Conservation (phyloP, 2,113 vertebrate genomes). For the Tricholaema leucomelas region DNA sequence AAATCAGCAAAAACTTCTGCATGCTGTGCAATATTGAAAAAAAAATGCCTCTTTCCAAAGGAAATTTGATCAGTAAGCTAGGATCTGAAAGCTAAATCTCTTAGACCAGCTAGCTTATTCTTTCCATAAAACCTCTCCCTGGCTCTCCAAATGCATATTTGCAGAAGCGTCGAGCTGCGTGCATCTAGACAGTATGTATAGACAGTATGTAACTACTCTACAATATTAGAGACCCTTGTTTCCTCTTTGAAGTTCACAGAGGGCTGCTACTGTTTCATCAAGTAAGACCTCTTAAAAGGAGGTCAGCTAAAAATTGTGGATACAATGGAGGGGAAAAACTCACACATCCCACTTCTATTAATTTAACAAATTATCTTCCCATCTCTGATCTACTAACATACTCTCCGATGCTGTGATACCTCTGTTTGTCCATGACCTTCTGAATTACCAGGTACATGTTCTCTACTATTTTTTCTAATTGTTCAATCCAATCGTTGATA, state of each 20-base stretch:
- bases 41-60: not conserved
- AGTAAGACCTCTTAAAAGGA: not conserved
- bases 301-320: not conserved
- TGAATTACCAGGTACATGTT: accelerated
- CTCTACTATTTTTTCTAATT: not conserved
- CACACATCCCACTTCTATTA: not conserved
- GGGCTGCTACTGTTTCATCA: not conserved
- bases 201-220: not conserved
- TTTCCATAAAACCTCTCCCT: not conserved
- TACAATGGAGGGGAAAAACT: not conserved
- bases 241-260: not conserved
- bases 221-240: not conserved
- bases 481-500: not conserved
- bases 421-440: not conserved
- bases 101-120: not conserved
- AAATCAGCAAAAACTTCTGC: not conserved
- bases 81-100: not conserved
- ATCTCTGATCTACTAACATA: not conserved
- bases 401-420: not conserved
- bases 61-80: not conserved
- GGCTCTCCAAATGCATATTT: not conserved
- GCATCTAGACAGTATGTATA: not conserved
- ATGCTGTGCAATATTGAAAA: not conserved
- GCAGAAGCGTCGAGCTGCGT: not conserved
- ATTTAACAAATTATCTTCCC: not conserved